phyloP scores from a whole-genome alignment of 2,888 invertebrate species.

The Saturnia japonica region DNA sequence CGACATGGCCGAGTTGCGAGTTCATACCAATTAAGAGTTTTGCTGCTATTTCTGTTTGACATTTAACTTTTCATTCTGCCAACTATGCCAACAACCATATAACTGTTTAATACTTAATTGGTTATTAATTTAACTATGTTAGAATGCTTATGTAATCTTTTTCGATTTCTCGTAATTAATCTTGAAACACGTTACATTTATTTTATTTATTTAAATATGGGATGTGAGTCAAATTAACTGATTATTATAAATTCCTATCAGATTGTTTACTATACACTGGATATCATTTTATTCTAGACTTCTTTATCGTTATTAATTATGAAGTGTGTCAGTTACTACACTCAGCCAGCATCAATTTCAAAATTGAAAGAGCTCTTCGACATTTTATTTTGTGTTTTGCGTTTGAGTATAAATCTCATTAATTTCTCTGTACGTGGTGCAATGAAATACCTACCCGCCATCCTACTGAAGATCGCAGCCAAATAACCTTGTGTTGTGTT shows the following conservation, averaged over 20 bases:
- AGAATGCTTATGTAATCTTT: not conserved
- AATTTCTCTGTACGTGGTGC: no score
- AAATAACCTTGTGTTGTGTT: no score
- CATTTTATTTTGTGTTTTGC: no score
- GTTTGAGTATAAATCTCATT: no score
- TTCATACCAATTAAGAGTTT: slow-evolving; percentile 9
- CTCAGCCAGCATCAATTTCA: not conserved
- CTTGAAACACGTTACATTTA: not conserved
- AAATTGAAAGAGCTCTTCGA: no score
- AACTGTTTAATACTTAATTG: not conserved
- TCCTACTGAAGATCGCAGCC: no score
- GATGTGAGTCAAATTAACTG: not conserved
- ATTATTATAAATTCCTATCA: not conserved
- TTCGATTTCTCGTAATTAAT: not conserved
- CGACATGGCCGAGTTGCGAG: slow-evolving; percentile 9
- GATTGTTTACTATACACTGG: not conserved
- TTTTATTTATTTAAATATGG: not conserved
- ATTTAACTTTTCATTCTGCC: not conserved
- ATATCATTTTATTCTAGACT: not conserved
- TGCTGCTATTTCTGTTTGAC: not conserved
- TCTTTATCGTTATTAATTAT: not conserved
- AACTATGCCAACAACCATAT: not conserved
- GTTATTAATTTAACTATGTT: not conserved
- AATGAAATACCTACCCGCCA: no score
- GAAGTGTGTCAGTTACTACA: not conserved